Percentiles rank a stretch among this genome's conserved stretches.
Evolutionary conservation across 2,797 vertebrate genomes (phyloP).

Genomic region (Crocidura indochinensis): DNA sequence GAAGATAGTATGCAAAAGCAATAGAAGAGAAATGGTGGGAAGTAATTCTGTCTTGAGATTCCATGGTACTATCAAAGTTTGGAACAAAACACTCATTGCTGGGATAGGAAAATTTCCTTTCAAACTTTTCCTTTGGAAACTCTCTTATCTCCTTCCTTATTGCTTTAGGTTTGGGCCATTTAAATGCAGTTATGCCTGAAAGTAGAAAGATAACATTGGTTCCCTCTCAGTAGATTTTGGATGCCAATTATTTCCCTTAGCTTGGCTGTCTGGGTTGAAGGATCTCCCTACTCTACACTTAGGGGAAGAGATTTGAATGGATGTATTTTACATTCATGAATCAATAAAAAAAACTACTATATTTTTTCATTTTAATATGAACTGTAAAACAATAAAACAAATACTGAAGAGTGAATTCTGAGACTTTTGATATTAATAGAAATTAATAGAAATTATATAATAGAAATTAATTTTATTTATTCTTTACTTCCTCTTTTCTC

Average conservation of each 20-base stretch:
- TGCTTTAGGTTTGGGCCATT: background rate
- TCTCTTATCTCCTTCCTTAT: background rate
- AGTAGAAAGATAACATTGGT: background rate
- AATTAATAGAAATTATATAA: background rate
- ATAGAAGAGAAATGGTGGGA: background rate
- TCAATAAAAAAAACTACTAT: no score
- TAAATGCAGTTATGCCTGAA: background rate
- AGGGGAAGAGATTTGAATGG: no score
- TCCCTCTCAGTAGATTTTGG: background rate
- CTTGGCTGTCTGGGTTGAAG: background rate
- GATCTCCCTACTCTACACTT: background rate
- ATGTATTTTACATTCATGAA: no score
- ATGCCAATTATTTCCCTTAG: background rate
- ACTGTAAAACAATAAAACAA: background rate
- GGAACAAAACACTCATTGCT: background rate
- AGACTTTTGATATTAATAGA: background rate
- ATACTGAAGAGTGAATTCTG: background rate
- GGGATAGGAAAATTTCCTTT: background rate
- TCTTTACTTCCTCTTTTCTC: background rate
- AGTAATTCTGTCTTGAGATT: background rate
- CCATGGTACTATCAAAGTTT: slow-evolving; percentile 1
- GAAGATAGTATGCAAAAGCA: background rate
- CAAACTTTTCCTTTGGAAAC: background rate
- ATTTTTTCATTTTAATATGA: no score
- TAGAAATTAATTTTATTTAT: background rate